Evolutionary conservation across 2,797 vertebrate species (phyloP).

Genomic region (Austrolebias charrua): DNA sequence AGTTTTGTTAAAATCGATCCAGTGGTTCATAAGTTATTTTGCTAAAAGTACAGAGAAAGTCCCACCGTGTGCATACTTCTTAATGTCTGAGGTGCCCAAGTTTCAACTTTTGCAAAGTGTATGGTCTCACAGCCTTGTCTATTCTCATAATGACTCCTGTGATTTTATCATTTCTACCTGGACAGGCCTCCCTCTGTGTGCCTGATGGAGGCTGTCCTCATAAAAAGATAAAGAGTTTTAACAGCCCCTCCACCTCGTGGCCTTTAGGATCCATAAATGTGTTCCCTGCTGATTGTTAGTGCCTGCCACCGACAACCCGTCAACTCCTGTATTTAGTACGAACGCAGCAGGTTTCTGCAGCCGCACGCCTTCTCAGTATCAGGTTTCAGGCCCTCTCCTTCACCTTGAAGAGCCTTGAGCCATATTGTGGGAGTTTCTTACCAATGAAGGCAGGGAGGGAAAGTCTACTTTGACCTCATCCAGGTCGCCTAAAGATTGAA

Average conservation of each 20-base stretch:
- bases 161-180: constrained; percentile 29
- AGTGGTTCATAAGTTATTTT: too few species aligned
- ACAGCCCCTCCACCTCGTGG: not conserved
- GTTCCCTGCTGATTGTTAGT: not conserved
- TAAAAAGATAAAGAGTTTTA: not conserved
- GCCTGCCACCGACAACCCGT: not conserved
- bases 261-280: not conserved
- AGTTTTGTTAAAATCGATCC: too few species aligned
- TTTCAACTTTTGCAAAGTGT: constrained; percentile 15
- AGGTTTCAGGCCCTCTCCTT: constrained; percentile 13
- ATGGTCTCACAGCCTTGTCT: constrained; percentile 52
- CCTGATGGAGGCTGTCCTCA: constrained; percentile 10
- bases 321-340: too few species aligned
- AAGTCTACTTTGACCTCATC: not conserved
- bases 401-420: constrained; percentile 17
- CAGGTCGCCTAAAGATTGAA: constrained; percentile 24
- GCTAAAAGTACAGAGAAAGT: too few species aligned
- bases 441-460: not conserved
- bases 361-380: not conserved
- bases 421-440: constrained; percentile 34
- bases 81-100: constrained; percentile 38
- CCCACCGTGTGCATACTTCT: not conserved
- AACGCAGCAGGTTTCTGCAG: constrained; percentile 18
- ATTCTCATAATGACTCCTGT: constrained; percentile 32
- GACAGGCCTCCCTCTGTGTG: constrained; percentile 1